phyloP scores from a whole-genome alignment of 1,140 invertebrate species.

The Rhagoletis zephyria region DNA sequence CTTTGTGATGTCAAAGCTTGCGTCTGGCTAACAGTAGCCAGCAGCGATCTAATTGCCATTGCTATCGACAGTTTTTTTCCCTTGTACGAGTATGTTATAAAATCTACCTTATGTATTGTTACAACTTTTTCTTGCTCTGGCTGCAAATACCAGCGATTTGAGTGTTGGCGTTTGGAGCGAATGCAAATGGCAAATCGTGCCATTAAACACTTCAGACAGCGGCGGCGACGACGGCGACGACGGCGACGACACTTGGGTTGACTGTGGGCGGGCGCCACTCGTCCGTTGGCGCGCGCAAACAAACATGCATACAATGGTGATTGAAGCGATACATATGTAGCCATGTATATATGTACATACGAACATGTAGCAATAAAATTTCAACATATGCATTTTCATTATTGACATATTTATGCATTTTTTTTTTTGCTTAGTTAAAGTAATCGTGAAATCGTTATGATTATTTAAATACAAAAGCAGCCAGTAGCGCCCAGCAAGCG shows the following conservation, averaged over 20 bases:
- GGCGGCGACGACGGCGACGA: background rate
- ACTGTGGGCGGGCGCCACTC: constrained; percentile 47
- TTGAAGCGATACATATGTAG: background rate
- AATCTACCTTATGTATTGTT: background rate
- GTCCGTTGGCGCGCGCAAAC: background rate
- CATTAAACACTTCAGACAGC: constrained; percentile 1
- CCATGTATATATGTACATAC: background rate
- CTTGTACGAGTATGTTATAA: background rate
- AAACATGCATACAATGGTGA: background rate
- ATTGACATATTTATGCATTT: background rate
- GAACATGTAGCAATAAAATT: background rate
- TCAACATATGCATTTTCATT: background rate
- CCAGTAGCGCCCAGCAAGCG: background rate
- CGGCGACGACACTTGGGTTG: background rate
- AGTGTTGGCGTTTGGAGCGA: too few species aligned
- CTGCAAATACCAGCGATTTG: too few species aligned
- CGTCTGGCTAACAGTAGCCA: background rate
- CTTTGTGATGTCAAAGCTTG: too few species aligned
- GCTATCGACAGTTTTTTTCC: background rate
- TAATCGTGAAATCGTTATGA: constrained; percentile 1
- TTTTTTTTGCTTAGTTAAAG: background rate
- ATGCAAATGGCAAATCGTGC: background rate
- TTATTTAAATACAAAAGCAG: background rate
- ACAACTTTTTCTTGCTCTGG: background rate
- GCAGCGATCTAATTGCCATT: background rate